These are phyloP conservation scores for Glyphotaelius pellucidus DNA, from an alignment of 2,888 invertebrate species.

Conservation along the genomic window DNA sequence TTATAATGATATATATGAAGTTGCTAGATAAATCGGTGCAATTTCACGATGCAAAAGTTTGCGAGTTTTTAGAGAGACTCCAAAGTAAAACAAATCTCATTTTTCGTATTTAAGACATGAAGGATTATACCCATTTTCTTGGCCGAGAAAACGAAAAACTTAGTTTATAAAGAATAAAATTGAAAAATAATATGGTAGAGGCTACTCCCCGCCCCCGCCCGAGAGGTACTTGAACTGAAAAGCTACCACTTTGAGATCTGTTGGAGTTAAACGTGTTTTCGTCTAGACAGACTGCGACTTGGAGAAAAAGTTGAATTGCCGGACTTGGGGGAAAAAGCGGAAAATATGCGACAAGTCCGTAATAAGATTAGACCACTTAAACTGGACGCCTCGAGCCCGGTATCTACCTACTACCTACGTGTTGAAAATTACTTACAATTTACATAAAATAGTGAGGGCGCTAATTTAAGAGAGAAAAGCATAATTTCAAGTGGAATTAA, in stretches of 20 bases:
- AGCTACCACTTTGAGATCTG: constrained; percentile 7
- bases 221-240: neutral
- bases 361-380: constrained; percentile 31
- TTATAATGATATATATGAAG: too few relatives aligned
- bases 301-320: constrained; percentile 57
- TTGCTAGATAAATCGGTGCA: too few relatives aligned
- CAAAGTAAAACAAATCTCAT: too few relatives aligned
- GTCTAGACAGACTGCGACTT: constrained; percentile 57
- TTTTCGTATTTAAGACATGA: too few relatives aligned
- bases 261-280: constrained; percentile 24
- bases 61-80: too few relatives aligned
- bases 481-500: neutral
- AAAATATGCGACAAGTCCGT: constrained; percentile 42
- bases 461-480: constrained; percentile 19
- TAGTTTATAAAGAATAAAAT: too few relatives aligned
- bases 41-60: too few relatives aligned
- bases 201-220: neutral
- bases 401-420: neutral
- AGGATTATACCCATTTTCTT: too few relatives aligned
- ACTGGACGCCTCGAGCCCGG: neutral
- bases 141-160: too few relatives aligned
- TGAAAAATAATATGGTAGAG: too few relatives aligned
- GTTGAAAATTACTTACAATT: constrained; percentile 2
- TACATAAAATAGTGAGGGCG: constrained; percentile 14
- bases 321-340: constrained; percentile 40